phyloP scores from a whole-genome alignment of 2,888 invertebrate species.

The Acronicta aceris region DNA sequence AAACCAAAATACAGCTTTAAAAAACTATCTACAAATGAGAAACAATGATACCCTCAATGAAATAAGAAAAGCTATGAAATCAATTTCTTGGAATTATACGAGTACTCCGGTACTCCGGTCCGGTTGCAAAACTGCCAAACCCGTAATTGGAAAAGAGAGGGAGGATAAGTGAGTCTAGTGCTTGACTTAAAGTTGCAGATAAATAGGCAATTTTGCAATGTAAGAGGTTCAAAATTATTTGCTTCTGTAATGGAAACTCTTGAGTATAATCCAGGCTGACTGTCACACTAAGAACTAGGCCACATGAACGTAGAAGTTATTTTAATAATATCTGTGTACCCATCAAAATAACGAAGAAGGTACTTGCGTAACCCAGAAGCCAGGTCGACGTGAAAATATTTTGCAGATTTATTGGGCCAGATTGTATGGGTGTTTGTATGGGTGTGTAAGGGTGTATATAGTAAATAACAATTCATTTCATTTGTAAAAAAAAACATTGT shows the following conservation, averaged over 20 bases:
- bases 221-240: slow-evolving; percentile 29
- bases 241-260: slow-evolving; percentile 27
- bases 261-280: not conserved
- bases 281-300: too few species aligned
- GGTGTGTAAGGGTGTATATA: too few species aligned
- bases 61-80: slow-evolving; percentile 39
- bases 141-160: slow-evolving; percentile 55
- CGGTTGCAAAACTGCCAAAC: slow-evolving; percentile 50
- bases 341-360: too few species aligned
- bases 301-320: too few species aligned
- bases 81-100: slow-evolving; percentile 42
- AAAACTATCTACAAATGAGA: slow-evolving; percentile 16
- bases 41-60: slow-evolving; percentile 15
- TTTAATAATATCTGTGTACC: too few species aligned
- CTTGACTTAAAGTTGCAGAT: slow-evolving; percentile 44
- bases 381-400: too few species aligned
- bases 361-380: too few species aligned
- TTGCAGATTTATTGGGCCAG: too few species aligned
- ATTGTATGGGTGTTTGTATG: too few species aligned
- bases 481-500: too few species aligned
- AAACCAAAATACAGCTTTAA: not conserved
- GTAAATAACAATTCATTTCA: too few species aligned
- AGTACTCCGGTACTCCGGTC: slow-evolving; percentile 22
- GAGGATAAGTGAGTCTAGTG: slow-evolving; percentile 45
- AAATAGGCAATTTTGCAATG: slow-evolving; percentile 40